These are phyloP conservation scores for Trichogramma pretiosum DNA, from an alignment of 1,140 invertebrate species.

Conservation along the genomic window DNA sequence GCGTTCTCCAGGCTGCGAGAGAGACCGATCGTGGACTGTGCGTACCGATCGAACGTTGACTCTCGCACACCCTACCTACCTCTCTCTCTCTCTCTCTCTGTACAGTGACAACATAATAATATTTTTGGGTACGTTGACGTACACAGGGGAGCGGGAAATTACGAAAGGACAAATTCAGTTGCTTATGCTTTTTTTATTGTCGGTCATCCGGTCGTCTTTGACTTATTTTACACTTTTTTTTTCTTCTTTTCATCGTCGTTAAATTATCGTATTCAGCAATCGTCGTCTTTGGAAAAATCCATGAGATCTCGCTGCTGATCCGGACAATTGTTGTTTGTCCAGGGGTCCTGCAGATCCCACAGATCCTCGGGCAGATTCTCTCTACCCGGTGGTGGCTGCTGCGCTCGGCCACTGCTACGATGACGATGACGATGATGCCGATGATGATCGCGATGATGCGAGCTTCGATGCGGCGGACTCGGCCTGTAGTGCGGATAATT, in stretches of 20 bases:
- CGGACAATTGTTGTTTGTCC: slow-evolving; percentile 17
- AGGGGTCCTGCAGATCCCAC: slow-evolving; percentile 21
- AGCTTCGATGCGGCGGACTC: neutral
- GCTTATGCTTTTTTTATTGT: neutral
- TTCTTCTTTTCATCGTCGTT: neutral
- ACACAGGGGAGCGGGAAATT: too few relatives aligned
- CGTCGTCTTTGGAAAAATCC: neutral
- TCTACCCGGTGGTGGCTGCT: slow-evolving; percentile 9
- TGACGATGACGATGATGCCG: too few relatives aligned
- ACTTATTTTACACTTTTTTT: neutral
- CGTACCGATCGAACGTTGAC: too few relatives aligned
- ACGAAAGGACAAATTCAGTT: neutral
- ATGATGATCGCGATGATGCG: too few relatives aligned
- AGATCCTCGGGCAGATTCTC: slow-evolving; percentile 16
- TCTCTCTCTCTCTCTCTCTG: too few relatives aligned
- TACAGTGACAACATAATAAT: too few relatives aligned
- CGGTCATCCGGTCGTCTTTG: neutral
- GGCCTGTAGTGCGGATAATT: neutral
- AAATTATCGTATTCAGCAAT: neutral
- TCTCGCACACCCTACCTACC: too few relatives aligned
- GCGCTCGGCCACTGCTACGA: neutral
- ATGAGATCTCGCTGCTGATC: slow-evolving; percentile 16
- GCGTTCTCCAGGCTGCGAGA: too few relatives aligned
- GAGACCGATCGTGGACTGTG: too few relatives aligned
- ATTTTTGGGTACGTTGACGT: too few relatives aligned